Evolutionary conservation across 2,797 vertebrate species (phyloP).

Genomic region (Rhincodon typus): DNA sequence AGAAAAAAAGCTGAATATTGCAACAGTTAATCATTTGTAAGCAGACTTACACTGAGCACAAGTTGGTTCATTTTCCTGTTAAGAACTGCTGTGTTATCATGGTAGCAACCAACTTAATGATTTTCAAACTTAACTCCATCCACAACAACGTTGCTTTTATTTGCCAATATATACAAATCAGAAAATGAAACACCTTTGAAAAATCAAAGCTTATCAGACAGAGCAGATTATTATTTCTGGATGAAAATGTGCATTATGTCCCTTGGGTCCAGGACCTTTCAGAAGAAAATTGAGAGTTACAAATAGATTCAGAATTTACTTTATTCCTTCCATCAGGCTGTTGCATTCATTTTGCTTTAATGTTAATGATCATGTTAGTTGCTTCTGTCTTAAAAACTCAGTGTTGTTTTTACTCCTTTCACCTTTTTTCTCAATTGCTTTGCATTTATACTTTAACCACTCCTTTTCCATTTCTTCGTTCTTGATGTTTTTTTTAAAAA

Average conservation of each 20-base stretch:
- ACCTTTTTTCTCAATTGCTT: neutral
- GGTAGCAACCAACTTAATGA: neutral
- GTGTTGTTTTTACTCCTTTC: neutral
- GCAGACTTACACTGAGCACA: neutral
- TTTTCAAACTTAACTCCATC: neutral
- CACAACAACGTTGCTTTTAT: neutral
- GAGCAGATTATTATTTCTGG: neutral
- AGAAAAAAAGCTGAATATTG: neutral
- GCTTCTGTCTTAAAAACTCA: neutral
- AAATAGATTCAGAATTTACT: neutral
- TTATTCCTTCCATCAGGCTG: neutral
- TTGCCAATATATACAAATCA: neutral
- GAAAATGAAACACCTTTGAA: neutral
- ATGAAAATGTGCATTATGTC: neutral
- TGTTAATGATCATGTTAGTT: neutral
- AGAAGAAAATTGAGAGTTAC: neutral
- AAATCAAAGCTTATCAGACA: neutral
- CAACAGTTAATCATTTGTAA: neutral
- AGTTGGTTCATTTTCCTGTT: neutral
- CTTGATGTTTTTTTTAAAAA: neutral
- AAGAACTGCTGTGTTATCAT: neutral
- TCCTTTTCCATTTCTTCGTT: neutral
- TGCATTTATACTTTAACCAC: neutral
- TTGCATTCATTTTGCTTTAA: neutral
- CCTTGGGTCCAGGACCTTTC: neutral